These are phyloP conservation scores for Leguminivora glycinivorella DNA, from an alignment of 1,140 invertebrate genomes.

Conservation along the genomic window DNA sequence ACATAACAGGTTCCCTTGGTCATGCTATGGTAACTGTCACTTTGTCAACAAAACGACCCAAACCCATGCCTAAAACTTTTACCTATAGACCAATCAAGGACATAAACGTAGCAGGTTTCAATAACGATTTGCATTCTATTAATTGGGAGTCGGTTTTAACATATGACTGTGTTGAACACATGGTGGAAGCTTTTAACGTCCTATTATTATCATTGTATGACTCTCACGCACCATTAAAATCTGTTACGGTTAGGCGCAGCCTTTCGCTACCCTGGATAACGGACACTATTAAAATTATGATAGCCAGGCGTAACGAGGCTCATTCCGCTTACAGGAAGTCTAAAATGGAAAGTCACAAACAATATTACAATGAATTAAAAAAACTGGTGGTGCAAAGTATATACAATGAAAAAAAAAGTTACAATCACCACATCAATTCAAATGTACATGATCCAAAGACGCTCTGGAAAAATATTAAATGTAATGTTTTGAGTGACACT, in stretches of 20 bases:
- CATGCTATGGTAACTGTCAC: slow-evolving; percentile 13
- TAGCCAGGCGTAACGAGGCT: background rate
- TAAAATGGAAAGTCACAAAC: too few relatives aligned
- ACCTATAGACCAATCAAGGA: too few relatives aligned
- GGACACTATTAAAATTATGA: slow-evolving; percentile 28
- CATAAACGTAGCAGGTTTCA: slow-evolving; percentile 16
- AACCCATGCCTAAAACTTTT: background rate
- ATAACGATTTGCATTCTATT: background rate
- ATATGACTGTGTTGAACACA: background rate
- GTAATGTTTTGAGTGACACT: too few relatives aligned
- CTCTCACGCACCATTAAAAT: slow-evolving; percentile 30
- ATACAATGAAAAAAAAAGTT: too few relatives aligned
- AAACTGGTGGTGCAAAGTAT: too few relatives aligned
- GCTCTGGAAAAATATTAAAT: too few relatives aligned
- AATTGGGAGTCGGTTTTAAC: slow-evolving; percentile 18
- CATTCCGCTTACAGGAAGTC: too few relatives aligned
- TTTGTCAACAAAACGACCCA: background rate
- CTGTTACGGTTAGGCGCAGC: background rate
- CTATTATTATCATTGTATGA: slow-evolving; percentile 17
- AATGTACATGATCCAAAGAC: too few relatives aligned
- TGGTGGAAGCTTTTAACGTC: background rate
- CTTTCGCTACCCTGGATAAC: slow-evolving; percentile 24
- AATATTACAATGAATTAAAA: too few relatives aligned
- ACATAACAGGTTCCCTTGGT: too few relatives aligned
- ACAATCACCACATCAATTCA: too few relatives aligned